Evolutionary conservation across 2,797 vertebrate genomes (phyloP).

Genomic region (Anolis apletophallus): DNA sequence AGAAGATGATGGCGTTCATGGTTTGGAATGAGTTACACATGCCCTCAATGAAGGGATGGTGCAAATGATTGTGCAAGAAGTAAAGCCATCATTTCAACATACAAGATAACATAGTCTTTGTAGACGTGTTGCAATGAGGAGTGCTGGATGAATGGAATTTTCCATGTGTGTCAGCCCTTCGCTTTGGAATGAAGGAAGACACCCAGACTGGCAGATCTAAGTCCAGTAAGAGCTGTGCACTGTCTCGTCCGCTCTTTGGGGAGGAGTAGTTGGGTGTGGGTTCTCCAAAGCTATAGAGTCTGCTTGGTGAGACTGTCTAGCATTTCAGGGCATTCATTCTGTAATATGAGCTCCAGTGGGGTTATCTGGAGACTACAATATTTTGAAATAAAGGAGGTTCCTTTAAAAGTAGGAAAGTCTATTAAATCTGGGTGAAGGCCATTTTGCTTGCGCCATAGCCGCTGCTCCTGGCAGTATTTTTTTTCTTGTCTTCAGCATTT

Average conservation of each 20-base stretch:
- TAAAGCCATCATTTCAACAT: not conserved
- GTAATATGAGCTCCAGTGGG: not conserved
- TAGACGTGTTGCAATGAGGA: not conserved
- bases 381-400: not conserved
- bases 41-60: not conserved
- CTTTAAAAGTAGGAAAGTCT: not conserved
- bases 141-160: no score
- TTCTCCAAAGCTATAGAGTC: not conserved
- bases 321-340: not conserved
- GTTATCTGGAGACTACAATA: not conserved
- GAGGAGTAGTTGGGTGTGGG: not conserved
- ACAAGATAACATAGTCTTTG: not conserved
- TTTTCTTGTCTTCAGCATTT: not conserved
- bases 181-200: not conserved
- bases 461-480: conserved; percentile 11
- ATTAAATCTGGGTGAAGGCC: not conserved
- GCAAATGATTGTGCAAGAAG: not conserved
- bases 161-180: not conserved
- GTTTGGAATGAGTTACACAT: no score
- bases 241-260: not conserved
- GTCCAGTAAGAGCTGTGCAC: not conserved
- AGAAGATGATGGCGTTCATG: not conserved
- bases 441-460: conserved; percentile 9
- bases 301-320: not conserved
- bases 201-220: not conserved